Evolutionary conservation across 2,113 vertebrate genomes (phyloP), one percentile per base, ranked within the genome.

Genomic region (Anguilla japonica): DNA sequence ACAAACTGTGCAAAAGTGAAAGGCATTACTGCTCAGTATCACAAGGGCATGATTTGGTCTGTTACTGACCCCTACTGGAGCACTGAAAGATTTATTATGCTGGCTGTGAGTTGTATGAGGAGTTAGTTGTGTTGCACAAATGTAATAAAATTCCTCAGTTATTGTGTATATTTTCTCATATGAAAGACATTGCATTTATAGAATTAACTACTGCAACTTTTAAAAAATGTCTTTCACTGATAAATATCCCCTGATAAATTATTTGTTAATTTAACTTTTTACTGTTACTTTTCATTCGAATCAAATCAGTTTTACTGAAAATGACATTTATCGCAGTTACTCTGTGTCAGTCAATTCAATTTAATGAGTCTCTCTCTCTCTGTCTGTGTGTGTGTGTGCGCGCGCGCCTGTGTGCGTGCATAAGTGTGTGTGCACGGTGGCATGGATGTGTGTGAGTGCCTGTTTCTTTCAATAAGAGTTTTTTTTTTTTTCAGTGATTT

Each of bases 261-360:
- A 46, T 46, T 46, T 46, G 2, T 46, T 6, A 46, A 9, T 46
- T 46, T 6, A 6, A 46, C 9, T 9, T 46, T 5, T 46, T 46
- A 46, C 5, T 46, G 34, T 34, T 34, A 34, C 34, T 34, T 34
- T 34, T 34, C 34, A 34, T 34, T 34, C 34, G 34, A 34, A 34
- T 34, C 34, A 34, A 34, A 34, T 34, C 34, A 34, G 1, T 34
- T 34, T 97, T 97, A 97, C 96, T 95, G 96, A 95, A 95, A 94
- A 96, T 97, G 92, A 92, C 93, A 97, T 94, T 96, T 95, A 96
- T 94, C 95, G 95, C 93, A 95, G 93, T 95, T 96, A 92, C 94
- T 96, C 92, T 93, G 16, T 90, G 97, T 96, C 95, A 96, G 94
- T 96, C 96, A 96, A 95, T 96, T 95, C 93, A 92, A 95, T 95